These are phyloP conservation scores for Drosophila infuscata DNA, from an alignment of 2,888 invertebrate species.

Conservation along the genomic window DNA sequence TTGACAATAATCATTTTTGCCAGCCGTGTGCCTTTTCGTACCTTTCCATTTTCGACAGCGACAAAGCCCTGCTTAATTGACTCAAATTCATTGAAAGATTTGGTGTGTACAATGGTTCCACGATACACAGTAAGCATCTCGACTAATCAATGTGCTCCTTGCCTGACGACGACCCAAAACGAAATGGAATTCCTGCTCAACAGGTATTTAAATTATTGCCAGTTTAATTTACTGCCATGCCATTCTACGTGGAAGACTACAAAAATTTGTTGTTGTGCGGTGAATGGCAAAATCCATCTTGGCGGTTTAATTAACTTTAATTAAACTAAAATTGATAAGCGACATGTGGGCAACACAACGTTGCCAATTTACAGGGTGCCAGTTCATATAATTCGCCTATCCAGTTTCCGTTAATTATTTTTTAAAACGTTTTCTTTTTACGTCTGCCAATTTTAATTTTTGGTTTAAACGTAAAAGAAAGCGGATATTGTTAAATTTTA, in stretches of 20 bases:
- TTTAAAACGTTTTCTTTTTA: not conserved
- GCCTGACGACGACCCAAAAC: slow-evolving; percentile 11
- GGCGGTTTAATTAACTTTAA: slow-evolving; percentile 1
- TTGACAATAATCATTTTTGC: not conserved
- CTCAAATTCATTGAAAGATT: slow-evolving; percentile 84
- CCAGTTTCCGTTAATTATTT: not conserved
- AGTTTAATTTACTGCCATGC: not conserved
- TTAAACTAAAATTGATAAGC: not conserved
- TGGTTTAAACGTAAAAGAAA: not conserved
- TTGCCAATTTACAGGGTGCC: not conserved
- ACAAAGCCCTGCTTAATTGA: slow-evolving; percentile 86
- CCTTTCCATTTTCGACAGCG: slow-evolving; percentile 87
- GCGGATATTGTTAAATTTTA: not conserved
- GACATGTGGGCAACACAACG: not conserved
- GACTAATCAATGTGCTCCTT: slow-evolving; percentile 22
- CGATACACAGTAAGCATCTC: slow-evolving; percentile 80
- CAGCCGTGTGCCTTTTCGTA: slow-evolving; percentile 62
- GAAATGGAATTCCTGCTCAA: slow-evolving; percentile 37
- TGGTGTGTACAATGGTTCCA: slow-evolving; percentile 85
- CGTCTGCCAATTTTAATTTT: not conserved
- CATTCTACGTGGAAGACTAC: slow-evolving; percentile 5
- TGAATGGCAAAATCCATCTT: slow-evolving; percentile 29
- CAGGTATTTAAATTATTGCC: slow-evolving; percentile 59
- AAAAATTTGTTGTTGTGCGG: not conserved
- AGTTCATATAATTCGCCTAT: not conserved